Conservation (phyloP, 2,888 invertebrate genomes). For the Prosapia bicincta region DNA sequence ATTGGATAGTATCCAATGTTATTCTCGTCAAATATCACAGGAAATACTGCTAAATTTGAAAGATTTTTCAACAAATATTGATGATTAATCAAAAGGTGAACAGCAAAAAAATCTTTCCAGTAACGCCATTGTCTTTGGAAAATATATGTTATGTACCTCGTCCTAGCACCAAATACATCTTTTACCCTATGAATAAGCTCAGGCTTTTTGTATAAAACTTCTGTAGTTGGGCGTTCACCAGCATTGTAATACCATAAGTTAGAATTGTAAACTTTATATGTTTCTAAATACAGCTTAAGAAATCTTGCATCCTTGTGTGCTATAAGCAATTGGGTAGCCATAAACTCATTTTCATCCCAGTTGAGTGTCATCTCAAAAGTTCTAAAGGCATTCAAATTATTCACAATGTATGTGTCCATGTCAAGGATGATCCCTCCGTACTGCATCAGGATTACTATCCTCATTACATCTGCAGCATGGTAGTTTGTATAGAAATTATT, state of each 20-base stretch:
- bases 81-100: conserved; percentile 46
- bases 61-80: conserved; percentile 17
- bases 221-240: conserved; percentile 44
- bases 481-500: background rate
- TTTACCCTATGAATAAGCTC: conserved; percentile 44
- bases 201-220: conserved; percentile 43
- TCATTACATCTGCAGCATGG: conserved; percentile 15
- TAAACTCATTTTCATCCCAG: conserved; percentile 22
- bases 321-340: conserved; percentile 18
- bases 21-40: conserved; percentile 22
- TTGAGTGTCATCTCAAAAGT: conserved; percentile 19
- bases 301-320: conserved; percentile 42
- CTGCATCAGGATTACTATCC: conserved; percentile 18
- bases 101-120: conserved; percentile 42
- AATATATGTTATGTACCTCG: conserved; percentile 38
- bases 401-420: conserved; percentile 12
- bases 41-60: conserved; percentile 15
- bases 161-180: conserved; percentile 43
- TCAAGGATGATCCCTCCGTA: conserved; percentile 20
- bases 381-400: conserved; percentile 5
- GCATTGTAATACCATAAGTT: conserved; percentile 46
- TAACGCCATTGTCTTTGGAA: conserved; percentile 40
- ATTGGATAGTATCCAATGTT: conserved; percentile 2
- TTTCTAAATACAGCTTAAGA: conserved; percentile 40
- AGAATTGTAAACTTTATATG: conserved; percentile 38